These are phyloP conservation scores for Acomys russatus DNA, from an alignment of 2,797 vertebrate species.

Conservation along the genomic window DNA sequence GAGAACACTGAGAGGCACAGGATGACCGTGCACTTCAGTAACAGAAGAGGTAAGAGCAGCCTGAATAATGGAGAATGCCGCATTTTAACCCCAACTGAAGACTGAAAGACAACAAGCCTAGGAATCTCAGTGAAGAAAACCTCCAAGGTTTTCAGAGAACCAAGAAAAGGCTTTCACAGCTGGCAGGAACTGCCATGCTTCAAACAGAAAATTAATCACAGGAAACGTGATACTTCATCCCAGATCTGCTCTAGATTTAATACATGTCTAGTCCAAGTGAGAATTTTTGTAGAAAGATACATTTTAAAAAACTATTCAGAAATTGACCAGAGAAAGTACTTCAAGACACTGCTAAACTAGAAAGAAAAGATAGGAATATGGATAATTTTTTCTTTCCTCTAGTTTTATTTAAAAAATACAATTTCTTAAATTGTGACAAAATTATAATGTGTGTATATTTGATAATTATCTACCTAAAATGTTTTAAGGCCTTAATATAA, in stretches of 20 bases:
- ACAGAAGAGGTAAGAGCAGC: too few relatives aligned
- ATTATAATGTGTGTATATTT: neutral
- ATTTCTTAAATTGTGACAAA: conserved; percentile 37
- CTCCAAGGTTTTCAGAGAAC: neutral
- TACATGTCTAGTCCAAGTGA: conserved; percentile 11
- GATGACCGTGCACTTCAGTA: neutral
- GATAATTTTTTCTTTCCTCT: neutral
- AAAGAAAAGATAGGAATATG: neutral
- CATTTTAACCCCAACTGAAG: conserved; percentile 40
- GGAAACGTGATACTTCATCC: neutral
- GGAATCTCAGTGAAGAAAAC: conserved; percentile 10
- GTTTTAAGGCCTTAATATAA: conserved; percentile 20
- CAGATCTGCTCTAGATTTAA: neutral
- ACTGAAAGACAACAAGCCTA: neutral
- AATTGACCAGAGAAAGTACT: conserved; percentile 42
- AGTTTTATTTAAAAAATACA: conserved; percentile 13
- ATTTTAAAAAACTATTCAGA: neutral
- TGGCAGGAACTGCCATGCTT: neutral
- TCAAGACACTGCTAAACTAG: conserved; percentile 50
- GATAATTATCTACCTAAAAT: conserved; percentile 34
- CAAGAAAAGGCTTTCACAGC: neutral
- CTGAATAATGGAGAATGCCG: neutral
- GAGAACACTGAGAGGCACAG: neutral
- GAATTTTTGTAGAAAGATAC: conserved; percentile 36
- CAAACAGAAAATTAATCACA: conserved; percentile 25